A percentile compares a stretch with the other conserved stretches of the same genome.
These are phyloP conservation scores for Umimayanthus chanpuru DNA, from an alignment of 92 coral and sea anemone genomes.

Conservation along the genomic window DNA sequence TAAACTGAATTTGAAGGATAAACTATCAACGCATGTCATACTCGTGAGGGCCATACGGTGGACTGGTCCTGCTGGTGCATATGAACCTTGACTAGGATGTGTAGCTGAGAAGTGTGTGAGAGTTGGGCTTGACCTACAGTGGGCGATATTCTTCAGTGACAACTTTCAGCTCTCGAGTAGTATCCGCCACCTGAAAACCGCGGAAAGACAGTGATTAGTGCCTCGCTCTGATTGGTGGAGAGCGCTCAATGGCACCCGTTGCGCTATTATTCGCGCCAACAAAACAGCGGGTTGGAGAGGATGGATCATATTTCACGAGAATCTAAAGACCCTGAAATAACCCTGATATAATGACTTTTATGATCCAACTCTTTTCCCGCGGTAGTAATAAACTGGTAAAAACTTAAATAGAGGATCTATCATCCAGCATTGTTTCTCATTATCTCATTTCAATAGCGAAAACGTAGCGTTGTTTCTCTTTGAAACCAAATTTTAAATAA, in stretches of 20 bases:
- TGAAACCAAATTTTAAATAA: constrained; percentile 22
- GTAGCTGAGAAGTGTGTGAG: constrained; percentile 16
- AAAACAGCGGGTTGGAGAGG: constrained; percentile 66
- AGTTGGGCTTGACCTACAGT: not conserved
- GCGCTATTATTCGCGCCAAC: constrained; percentile 76
- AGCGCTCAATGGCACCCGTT: constrained; percentile 82
- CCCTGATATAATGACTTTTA: constrained; percentile 30
- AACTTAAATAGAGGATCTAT: not conserved
- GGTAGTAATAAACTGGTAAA: not conserved
- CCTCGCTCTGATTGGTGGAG: constrained; percentile 72
- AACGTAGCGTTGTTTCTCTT: constrained; percentile 16
- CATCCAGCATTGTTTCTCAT: not conserved
- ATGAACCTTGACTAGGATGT: not conserved
- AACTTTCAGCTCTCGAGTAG: constrained; percentile 19
- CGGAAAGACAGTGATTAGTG: constrained; percentile 71
- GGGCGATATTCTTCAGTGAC: constrained; percentile 38
- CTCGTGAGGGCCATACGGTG: constrained; percentile 75
- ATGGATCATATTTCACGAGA: constrained; percentile 25
- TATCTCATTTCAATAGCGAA: constrained; percentile 1
- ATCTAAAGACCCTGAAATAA: constrained; percentile 31
- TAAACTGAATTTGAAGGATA: constrained; percentile 69
- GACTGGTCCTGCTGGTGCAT: constrained; percentile 2
- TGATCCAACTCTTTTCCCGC: constrained; percentile 9
- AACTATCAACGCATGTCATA: constrained; percentile 74
- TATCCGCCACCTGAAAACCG: constrained; percentile 88